Conservation (phyloP, 2,888 invertebrate genomes). For the Cryptocephalus primarius region DNA sequence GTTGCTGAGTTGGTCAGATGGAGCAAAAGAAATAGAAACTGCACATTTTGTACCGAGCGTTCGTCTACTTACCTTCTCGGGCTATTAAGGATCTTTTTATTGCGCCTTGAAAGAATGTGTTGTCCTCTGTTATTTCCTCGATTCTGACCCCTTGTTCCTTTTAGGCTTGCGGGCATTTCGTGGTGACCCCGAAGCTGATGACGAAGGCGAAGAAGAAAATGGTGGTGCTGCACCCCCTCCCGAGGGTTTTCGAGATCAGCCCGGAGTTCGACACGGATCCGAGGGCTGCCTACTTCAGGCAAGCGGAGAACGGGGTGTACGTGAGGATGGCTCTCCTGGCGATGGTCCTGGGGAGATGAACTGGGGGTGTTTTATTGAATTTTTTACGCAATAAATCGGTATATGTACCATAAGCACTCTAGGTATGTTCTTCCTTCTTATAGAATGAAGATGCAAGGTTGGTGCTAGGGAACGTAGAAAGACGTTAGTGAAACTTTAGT, state of each 20-base stretch:
- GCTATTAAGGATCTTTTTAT: no score
- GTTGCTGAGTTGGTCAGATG: no score
- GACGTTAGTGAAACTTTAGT: no score
- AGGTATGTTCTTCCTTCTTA: neutral
- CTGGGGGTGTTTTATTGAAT: slow-evolving; percentile 18
- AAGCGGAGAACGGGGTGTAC: slow-evolving; percentile 96
- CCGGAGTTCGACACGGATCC: slow-evolving; percentile 93
- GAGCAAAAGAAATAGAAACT: no score
- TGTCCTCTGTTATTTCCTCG: no score
- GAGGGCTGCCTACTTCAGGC: slow-evolving; percentile 95
- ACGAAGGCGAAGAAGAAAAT: slow-evolving; percentile 85
- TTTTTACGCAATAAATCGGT: neutral
- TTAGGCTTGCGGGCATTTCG: slow-evolving; percentile 75
- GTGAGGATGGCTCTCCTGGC: slow-evolving; percentile 95
- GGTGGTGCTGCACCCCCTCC: slow-evolving; percentile 96
- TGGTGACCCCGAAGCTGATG: slow-evolving; percentile 93
- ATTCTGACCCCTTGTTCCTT: slow-evolving; percentile 15
- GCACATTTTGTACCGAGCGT: no score
- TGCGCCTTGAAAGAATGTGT: no score
- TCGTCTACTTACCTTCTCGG: no score
- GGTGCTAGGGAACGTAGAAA: no score
- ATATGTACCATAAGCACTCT: neutral
- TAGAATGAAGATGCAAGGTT: no score
- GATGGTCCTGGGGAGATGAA: slow-evolving; percentile 63
- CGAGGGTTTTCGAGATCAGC: slow-evolving; percentile 89